A percentile compares a stretch with the other conserved stretches of the same genome.
Evolutionary conservation across 2,113 vertebrate species (phyloP).

Genomic region (Sialia sialis): DNA sequence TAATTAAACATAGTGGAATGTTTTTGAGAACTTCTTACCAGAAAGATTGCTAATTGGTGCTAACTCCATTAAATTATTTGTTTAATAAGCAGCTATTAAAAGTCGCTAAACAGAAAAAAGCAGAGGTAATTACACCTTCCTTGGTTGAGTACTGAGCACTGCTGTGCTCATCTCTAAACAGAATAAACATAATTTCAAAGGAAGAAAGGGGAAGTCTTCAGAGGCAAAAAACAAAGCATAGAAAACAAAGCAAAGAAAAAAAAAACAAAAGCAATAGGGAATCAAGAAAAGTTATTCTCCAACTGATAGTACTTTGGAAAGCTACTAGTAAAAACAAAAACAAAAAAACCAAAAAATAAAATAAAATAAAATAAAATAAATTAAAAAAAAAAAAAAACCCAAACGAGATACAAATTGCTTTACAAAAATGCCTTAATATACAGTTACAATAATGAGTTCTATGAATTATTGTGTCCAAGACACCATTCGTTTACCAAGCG

Average conservation of each 20-base stretch:
- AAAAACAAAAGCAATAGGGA: neutral
- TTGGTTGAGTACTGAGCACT: neutral
- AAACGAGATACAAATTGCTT: neutral
- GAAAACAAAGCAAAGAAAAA: neutral
- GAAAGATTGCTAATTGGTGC: neutral
- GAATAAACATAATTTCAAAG: neutral
- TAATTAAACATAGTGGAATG: neutral
- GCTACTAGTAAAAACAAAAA: neutral
- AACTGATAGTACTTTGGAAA: neutral
- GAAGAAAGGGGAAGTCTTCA: neutral
- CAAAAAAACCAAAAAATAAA: neutral
- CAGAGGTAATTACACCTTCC: neutral
- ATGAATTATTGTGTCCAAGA: neutral
- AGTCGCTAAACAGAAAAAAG: neutral
- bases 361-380: no score
- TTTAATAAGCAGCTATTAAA: slow-evolving; percentile 4
- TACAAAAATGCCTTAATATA: neutral
- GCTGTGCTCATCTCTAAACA: neutral
- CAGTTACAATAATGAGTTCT: neutral
- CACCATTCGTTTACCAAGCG: neutral
- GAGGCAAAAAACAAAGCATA: neutral
- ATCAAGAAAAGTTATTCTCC: neutral
- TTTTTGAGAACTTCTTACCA: neutral
- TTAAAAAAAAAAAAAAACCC: neutral
- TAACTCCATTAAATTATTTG: slow-evolving; percentile 3